Conservation (phyloP, 2,888 invertebrate species). For the Mythimna impura region DNA sequence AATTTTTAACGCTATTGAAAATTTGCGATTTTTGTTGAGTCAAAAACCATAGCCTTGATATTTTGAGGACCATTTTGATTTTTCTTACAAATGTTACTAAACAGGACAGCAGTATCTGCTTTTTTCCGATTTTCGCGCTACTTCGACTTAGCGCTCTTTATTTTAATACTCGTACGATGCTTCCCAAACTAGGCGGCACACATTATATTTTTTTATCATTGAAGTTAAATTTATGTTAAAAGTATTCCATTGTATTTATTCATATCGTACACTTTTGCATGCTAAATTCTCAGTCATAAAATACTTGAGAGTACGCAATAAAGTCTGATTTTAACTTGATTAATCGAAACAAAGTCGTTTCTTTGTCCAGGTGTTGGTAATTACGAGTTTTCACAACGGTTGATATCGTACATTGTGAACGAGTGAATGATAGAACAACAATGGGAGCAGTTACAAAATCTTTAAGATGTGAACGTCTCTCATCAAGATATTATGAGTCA, state of each 20-base stretch:
- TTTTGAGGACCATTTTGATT: background rate
- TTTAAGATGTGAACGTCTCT: slow-evolving; percentile 69
- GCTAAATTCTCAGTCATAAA: slow-evolving; percentile 23
- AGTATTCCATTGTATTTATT: background rate
- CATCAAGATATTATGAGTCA: slow-evolving; percentile 67
- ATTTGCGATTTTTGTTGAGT: background rate
- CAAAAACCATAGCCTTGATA: background rate
- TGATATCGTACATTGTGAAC: slow-evolving; percentile 56
- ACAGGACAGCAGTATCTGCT: no score
- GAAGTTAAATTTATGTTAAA: background rate
- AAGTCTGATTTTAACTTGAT: slow-evolving; percentile 43
- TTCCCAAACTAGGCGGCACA: background rate
- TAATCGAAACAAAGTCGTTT: slow-evolving; percentile 41
- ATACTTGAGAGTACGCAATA: slow-evolving; percentile 46
- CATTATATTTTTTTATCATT: background rate
- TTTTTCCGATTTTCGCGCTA: no score
- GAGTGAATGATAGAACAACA: slow-evolving; percentile 49
- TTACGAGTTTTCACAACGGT: slow-evolving; percentile 65
- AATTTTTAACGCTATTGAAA: no score
- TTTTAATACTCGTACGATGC: no score
- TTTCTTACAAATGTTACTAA: no score
- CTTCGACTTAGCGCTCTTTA: no score
- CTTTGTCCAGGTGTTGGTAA: slow-evolving; percentile 54
- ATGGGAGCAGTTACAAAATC: slow-evolving; percentile 57
- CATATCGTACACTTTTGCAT: slow-evolving; percentile 11